Conservation (phyloP, 2,797 vertebrate genomes). For the Pangasius djambal region DNA sequence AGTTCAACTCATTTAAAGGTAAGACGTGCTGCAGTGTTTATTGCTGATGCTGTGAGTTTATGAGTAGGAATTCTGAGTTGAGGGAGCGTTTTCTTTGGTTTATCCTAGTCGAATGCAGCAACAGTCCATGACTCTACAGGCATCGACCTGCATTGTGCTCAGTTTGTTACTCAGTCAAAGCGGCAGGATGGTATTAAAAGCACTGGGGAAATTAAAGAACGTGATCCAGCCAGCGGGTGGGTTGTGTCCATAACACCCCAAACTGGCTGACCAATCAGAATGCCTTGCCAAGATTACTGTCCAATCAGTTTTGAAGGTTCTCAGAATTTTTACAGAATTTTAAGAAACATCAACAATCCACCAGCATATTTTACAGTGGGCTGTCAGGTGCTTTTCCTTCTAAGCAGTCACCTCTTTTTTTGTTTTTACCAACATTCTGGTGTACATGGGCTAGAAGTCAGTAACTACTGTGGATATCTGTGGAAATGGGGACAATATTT, state of each 20-base stretch:
- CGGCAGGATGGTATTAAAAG: background rate
- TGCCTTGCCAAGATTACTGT: background rate
- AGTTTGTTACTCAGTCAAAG: background rate
- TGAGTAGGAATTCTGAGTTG: too few relatives aligned
- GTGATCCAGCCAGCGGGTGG: background rate
- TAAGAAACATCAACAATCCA: background rate
- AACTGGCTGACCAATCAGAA: background rate
- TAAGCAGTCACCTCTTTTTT: background rate
- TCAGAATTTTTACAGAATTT: too few relatives aligned
- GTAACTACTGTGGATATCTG: background rate
- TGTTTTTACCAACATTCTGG: background rate
- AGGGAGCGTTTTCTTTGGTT: too few relatives aligned
- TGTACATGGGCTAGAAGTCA: background rate
- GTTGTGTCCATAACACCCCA: background rate
- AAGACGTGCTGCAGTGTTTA: too few relatives aligned
- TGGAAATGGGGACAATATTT: background rate
- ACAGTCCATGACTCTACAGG: too few relatives aligned
- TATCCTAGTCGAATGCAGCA: too few relatives aligned
- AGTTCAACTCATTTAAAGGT: too few relatives aligned
- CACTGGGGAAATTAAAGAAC: background rate
- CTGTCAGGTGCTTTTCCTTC: background rate
- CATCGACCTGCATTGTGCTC: too few relatives aligned
- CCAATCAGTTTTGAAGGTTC: background rate
- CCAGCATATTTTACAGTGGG: background rate
- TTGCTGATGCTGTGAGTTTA: too few relatives aligned